A percentile compares a stretch with the other conserved stretches of the same genome.
phyloP scores from a whole-genome alignment of 2,113 vertebrate genomes.

The Guaruba guarouba region DNA sequence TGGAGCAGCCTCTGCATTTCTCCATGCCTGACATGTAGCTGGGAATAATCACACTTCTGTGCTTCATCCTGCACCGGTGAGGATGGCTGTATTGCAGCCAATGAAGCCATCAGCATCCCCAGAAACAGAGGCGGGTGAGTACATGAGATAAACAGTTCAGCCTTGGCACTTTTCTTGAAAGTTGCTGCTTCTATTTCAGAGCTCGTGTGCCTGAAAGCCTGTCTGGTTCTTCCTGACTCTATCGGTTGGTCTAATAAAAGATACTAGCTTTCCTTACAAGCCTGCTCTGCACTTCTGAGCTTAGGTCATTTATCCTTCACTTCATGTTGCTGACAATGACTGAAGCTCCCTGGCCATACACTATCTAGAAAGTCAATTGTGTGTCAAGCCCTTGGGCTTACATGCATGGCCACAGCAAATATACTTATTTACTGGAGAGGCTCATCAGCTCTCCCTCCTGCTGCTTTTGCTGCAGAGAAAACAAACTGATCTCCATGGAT shows the following conservation, averaged over 20 bases:
- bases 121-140: accelerated
- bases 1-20: neutral
- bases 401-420: neutral
- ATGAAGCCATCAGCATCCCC: neutral
- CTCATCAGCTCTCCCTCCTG: neutral
- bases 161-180: neutral
- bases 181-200: conserved; percentile 25
- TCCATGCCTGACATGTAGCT: accelerated
- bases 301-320: neutral
- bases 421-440: neutral
- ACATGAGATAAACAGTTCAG: neutral
- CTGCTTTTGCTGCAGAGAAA: neutral
- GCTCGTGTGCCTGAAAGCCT: neutral
- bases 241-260: conserved; percentile 33
- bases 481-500: neutral
- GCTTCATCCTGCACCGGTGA: neutral
- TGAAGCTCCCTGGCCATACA: neutral
- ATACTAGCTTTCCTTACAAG: neutral
- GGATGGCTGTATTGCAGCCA: accelerated
- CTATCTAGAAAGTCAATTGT: neutral
- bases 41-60: neutral
- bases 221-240: neutral
- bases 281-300: conserved; percentile 2
- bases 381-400: neutral
- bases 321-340: neutral